A percentile compares a stretch with the other conserved stretches of the same genome.
phyloP scores from a whole-genome alignment of 2,797 vertebrate genomes.

The Nannoperca obscura region DNA sequence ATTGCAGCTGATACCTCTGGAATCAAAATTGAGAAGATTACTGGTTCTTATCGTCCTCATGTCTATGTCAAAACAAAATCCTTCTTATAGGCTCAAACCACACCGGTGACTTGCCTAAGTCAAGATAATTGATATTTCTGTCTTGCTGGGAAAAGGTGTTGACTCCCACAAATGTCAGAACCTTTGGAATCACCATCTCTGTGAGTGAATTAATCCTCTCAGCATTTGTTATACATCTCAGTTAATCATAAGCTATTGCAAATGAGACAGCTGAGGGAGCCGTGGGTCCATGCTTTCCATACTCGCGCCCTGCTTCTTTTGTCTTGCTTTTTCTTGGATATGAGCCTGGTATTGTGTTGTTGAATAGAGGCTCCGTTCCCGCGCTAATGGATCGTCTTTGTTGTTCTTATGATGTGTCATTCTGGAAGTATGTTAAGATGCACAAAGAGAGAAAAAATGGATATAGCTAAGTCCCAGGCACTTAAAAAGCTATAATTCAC shows the following conservation, averaged over 20 bases:
- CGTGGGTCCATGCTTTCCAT: slow-evolving; percentile 3
- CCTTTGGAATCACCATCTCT: slow-evolving; percentile 33
- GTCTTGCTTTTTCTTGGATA: slow-evolving; percentile 30
- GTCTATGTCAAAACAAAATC: slow-evolving; percentile 26
- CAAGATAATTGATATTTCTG: slow-evolving; percentile 53
- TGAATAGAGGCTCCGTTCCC: slow-evolving; percentile 30
- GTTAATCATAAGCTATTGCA: slow-evolving; percentile 62
- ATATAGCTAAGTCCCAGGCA: slow-evolving; percentile 1
- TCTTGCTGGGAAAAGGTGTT: slow-evolving; percentile 42
- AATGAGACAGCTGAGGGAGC: slow-evolving; percentile 42
- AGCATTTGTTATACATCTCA: slow-evolving; percentile 56
- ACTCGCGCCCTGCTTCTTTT: slow-evolving; percentile 18
- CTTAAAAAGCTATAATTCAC: slow-evolving; percentile 32
- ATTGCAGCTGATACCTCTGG: slow-evolving; percentile 27
- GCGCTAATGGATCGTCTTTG: slow-evolving; percentile 44
- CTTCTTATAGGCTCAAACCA: not conserved
- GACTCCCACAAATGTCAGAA: slow-evolving; percentile 56
- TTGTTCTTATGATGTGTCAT: slow-evolving; percentile 43
- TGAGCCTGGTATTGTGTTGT: slow-evolving; percentile 41
- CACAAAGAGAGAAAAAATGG: slow-evolving; percentile 18
- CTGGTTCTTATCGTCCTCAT: slow-evolving; percentile 6
- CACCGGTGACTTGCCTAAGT: slow-evolving; percentile 5
- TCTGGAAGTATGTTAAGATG: slow-evolving; percentile 32
- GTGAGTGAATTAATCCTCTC: slow-evolving; percentile 55
- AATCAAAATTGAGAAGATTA: slow-evolving; percentile 33